Evolutionary conservation across 2,113 vertebrate genomes (phyloP).

Genomic region (Seriola quinqueradiata): DNA sequence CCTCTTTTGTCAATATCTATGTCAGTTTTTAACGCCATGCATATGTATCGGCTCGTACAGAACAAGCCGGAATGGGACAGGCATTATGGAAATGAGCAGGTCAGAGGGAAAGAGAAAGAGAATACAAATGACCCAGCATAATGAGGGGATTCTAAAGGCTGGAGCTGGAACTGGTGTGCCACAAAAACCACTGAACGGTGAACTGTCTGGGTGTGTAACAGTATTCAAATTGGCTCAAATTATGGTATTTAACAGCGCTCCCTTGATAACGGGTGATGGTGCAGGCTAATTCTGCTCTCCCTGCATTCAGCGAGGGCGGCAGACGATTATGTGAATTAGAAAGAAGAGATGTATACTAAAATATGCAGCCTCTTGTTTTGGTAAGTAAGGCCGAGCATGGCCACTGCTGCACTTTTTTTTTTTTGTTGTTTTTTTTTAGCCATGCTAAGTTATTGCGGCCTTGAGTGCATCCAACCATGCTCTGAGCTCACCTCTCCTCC

Average conservation of each 20-base stretch:
- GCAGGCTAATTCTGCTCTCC: conserved; percentile 58
- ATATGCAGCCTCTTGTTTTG: conserved; percentile 23
- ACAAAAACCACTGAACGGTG: conserved; percentile 49
- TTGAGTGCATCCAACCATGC: neutral
- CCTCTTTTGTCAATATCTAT: conserved; percentile 48
- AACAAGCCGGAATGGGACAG: conserved; percentile 50
- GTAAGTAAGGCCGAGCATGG: conserved; percentile 11
- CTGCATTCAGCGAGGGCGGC: conserved; percentile 42
- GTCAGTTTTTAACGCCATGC: conserved; percentile 51
- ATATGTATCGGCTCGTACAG: conserved; percentile 44
- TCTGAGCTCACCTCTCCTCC: neutral
- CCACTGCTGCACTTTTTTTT: neutral
- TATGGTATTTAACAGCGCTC: conserved; percentile 69
- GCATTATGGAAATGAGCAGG: conserved; percentile 72
- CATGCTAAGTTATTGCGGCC: conserved; percentile 11
- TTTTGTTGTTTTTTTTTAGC: too few species aligned
- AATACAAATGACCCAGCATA: conserved; percentile 74
- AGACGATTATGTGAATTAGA: conserved; percentile 49
- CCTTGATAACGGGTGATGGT: conserved; percentile 70
- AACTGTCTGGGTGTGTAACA: conserved; percentile 59
- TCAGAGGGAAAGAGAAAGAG: conserved; percentile 55
- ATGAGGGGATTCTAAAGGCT: conserved; percentile 63
- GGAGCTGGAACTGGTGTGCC: conserved; percentile 38
- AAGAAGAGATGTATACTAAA: conserved; percentile 37
- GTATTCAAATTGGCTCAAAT: conserved; percentile 73